Conservation (phyloP, 1,140 invertebrate species). For the Stenopsyche tienmushanensis region DNA sequence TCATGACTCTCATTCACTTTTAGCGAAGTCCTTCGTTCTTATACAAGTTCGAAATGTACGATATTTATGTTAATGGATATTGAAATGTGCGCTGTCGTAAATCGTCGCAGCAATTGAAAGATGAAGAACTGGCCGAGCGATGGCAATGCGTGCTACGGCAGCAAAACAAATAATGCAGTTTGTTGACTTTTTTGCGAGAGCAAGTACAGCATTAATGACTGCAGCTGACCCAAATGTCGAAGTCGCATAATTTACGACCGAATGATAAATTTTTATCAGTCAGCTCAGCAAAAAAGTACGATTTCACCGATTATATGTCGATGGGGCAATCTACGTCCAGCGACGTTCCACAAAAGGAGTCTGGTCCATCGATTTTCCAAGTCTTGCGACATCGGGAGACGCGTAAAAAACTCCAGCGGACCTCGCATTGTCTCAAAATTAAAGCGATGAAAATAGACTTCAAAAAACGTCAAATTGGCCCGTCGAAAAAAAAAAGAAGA, state of each 20-base stretch:
- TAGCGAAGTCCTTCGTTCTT: no score
- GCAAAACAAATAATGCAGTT: conserved; percentile 3
- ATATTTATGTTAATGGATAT: no score
- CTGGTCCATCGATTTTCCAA: no score
- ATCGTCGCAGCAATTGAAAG: background rate
- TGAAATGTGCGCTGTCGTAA: background rate
- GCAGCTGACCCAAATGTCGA: conserved; percentile 9
- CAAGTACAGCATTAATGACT: conserved; percentile 20
- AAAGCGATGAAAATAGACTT: background rate
- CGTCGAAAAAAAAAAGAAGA: background rate
- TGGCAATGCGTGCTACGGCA: background rate
- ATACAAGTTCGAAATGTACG: no score
- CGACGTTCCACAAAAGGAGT: background rate
- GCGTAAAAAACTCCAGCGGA: background rate
- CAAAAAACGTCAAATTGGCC: background rate
- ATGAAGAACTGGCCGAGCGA: background rate
- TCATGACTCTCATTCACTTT: no score
- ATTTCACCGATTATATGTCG: background rate
- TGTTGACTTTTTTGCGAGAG: conserved; percentile 11
- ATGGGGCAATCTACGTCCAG: background rate
- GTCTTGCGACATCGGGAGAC: no score
- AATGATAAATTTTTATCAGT: conserved; percentile 25
- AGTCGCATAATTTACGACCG: conserved; percentile 19
- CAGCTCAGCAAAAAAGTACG: background rate
- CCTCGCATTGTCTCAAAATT: background rate